Conservation (phyloP, 1,140 invertebrate genomes). For the Drosophila albomicans region DNA sequence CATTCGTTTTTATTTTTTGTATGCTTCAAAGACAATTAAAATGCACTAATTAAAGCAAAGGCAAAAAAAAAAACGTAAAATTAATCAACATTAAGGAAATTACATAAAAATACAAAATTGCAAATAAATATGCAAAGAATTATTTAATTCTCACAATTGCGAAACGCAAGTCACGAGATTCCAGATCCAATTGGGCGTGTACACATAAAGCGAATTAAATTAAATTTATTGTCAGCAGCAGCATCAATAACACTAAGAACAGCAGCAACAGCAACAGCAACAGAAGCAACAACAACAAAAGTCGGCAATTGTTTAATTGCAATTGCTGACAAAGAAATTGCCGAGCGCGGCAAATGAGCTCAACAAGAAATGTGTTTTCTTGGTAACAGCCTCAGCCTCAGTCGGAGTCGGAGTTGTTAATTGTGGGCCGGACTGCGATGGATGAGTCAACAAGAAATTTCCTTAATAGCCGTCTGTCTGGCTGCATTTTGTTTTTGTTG, state of each 20-base stretch:
- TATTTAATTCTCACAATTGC: conserved; percentile 81
- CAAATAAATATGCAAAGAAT: conserved; percentile 82
- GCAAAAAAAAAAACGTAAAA: conserved; percentile 37
- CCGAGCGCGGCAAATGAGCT: conserved; percentile 74
- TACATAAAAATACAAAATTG: conserved; percentile 55
- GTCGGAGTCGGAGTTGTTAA: conserved; percentile 61
- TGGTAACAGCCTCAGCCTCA: conserved; percentile 47
- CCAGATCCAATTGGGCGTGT: conserved; percentile 69
- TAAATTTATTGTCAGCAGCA: conserved; percentile 70
- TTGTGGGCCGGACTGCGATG: conserved; percentile 64
- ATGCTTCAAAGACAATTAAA: conserved; percentile 29
- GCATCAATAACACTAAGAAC: conserved; percentile 38
- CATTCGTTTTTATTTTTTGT: conserved; percentile 28
- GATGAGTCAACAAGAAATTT: conserved; percentile 82
- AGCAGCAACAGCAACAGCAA: conserved; percentile 36
- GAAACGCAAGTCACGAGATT: conserved; percentile 76
- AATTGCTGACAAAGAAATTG: conserved; percentile 76
- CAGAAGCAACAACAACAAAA: conserved; percentile 29
- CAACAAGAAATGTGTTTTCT: conserved; percentile 77
- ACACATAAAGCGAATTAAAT: conserved; percentile 65
- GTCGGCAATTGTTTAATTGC: conserved; percentile 78
- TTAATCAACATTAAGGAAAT: conserved; percentile 75
- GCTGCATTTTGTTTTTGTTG: conserved; percentile 39
- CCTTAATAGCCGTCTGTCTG: conserved; percentile 72
- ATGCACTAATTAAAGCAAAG: conserved; percentile 49